Evolutionary conservation across 1,140 invertebrate species (phyloP).

Genomic region (Drosophila littoralis): DNA sequence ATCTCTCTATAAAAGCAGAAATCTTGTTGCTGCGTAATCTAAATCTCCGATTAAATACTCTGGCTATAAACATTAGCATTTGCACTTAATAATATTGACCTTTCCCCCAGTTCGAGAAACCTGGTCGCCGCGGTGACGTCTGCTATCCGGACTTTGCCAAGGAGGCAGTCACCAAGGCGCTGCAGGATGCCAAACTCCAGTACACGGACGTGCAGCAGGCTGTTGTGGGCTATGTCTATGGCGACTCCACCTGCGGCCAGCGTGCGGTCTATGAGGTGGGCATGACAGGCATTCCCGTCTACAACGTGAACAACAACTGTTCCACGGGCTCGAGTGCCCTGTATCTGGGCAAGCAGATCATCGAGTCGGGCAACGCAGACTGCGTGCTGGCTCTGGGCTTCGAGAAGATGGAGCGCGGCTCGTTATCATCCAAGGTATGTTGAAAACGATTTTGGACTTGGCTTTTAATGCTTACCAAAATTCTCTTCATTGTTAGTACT

Average conservation of each 20-base stretch:
- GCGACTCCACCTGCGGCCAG: constrained; percentile 98
- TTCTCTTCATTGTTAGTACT: constrained; percentile 86
- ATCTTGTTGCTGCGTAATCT: constrained; percentile 38
- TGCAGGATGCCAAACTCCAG: constrained; percentile 93
- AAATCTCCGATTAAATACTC: constrained; percentile 48
- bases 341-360: constrained; percentile 94
- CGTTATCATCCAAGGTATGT: constrained; percentile 89
- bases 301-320: constrained; percentile 99
- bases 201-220: constrained; percentile 95
- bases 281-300: constrained; percentile 98
- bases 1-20: constrained; percentile 22
- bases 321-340: constrained; percentile 97
- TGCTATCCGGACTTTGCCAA: constrained; percentile 98
- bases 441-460: no score
- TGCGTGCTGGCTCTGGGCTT: constrained; percentile 97
- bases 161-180: constrained; percentile 95
- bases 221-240: constrained; percentile 97
- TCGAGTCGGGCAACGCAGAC: constrained; percentile 93
- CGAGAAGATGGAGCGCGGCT: constrained; percentile 98
- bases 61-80: constrained; percentile 13
- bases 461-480: no score
- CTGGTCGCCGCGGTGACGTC: constrained; percentile 90
- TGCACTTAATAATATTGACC: constrained; percentile 11
- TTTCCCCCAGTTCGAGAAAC: constrained; percentile 88
- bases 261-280: constrained; percentile 97